Conservation (phyloP, 2,797 vertebrate genomes). For the Notamacropus eugenii region DNA sequence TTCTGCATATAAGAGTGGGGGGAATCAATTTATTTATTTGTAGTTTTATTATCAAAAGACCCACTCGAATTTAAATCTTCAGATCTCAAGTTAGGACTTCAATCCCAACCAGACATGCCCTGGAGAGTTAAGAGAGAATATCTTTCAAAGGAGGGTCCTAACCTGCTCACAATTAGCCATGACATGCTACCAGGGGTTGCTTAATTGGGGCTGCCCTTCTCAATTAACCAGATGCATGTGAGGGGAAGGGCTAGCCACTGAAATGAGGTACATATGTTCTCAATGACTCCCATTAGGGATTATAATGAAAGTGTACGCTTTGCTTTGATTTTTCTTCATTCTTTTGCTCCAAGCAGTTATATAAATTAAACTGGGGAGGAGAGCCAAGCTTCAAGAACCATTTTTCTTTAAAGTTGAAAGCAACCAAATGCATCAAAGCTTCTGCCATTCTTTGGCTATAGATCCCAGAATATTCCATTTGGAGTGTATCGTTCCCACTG, state of each 20-base stretch:
- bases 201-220: slow-evolving; percentile 85
- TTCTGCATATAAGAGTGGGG: slow-evolving; percentile 73
- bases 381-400: slow-evolving; percentile 51
- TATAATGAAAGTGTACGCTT: slow-evolving; percentile 73
- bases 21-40: slow-evolving; percentile 81
- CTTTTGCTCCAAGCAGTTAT: slow-evolving; percentile 72
- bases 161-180: slow-evolving; percentile 84
- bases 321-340: slow-evolving; percentile 80
- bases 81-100: slow-evolving; percentile 74
- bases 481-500: slow-evolving; percentile 34
- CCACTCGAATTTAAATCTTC: slow-evolving; percentile 81
- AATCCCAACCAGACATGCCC: slow-evolving; percentile 80
- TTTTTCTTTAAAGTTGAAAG: slow-evolving; percentile 55
- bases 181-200: slow-evolving; percentile 82
- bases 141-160: slow-evolving; percentile 78
- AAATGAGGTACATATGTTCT: slow-evolving; percentile 81
- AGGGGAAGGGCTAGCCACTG: slow-evolving; percentile 74
- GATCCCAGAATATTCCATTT: not conserved
- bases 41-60: slow-evolving; percentile 75
- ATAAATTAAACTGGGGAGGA: slow-evolving; percentile 75
- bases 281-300: slow-evolving; percentile 76
- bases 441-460: not conserved
- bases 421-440: slow-evolving; percentile 36
- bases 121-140: slow-evolving; percentile 79
- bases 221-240: slow-evolving; percentile 83